Conservation (phyloP, 2,797 vertebrate genomes). For the Orestias chungarensis region DNA sequence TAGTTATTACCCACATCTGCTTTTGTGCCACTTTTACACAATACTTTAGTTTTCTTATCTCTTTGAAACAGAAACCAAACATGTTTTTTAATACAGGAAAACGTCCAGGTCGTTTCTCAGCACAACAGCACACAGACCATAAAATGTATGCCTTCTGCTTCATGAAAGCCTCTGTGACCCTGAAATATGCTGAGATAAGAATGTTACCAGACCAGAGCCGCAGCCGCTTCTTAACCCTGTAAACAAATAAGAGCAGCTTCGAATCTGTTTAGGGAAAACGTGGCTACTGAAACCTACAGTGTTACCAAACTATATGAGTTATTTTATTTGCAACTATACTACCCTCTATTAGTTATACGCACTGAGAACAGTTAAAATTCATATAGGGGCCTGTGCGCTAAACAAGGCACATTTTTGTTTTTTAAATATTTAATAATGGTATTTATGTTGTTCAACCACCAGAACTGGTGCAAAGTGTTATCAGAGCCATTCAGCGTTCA, state of each 20-base stretch:
- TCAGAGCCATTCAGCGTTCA: too few relatives aligned
- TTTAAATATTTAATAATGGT: too few relatives aligned
- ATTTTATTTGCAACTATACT: too few relatives aligned
- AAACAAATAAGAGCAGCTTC: not conserved
- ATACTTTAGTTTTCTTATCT: not conserved
- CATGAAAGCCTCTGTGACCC: constrained; percentile 28
- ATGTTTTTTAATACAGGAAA: not conserved
- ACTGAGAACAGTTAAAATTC: too few relatives aligned
- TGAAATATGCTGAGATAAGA: constrained; percentile 38
- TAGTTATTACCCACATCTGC: too few relatives aligned
- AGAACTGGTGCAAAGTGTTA: too few relatives aligned
- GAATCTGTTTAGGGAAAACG: not conserved
- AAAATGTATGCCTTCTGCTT: not conserved
- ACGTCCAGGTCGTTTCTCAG: not conserved
- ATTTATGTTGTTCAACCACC: too few relatives aligned
- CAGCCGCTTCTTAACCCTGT: not conserved
- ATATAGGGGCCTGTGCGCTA: too few relatives aligned
- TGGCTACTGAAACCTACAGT: not conserved
- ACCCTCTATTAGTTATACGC: too few relatives aligned
- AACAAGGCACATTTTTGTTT: too few relatives aligned
- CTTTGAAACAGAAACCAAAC: not conserved
- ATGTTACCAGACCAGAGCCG: constrained; percentile 42
- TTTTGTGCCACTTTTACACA: too few relatives aligned
- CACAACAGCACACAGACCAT: not conserved
- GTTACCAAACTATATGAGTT: not conserved